Base-by-base conservation (phyloP, 2,113 vertebrate genomes). In the Caracal caracal region DNA sequence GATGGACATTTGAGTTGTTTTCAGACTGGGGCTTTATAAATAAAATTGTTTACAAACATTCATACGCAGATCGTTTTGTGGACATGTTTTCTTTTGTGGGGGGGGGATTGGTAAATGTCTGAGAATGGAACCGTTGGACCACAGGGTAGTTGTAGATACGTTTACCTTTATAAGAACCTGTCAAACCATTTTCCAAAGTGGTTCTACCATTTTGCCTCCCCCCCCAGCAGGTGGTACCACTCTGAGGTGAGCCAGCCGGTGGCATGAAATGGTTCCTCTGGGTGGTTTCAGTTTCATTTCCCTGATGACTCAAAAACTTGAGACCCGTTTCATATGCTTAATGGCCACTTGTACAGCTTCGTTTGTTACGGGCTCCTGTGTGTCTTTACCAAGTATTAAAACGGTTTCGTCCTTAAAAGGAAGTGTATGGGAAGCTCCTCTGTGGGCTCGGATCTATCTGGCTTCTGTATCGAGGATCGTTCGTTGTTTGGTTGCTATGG, bases 391-490 rank as follows among this genome's bases (percentile, higher is more conserved):
- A 30, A 79, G 15, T 51, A 85, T 81, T 56, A 86, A 63, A 76
- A 82, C 11, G 33, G 30, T 43, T 76, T 90, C 68, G 63, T 85
- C 51, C 87, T 91, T 94, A 91, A 88, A 94, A 82, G 71, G 76
- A 90, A 71, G 85, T 2, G 0, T 6, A 20, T 2, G 28, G 12
- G 71, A 84, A 73, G 61, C 37, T 73, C 30, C 93, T 90, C 65
- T 0, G 0, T 17, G 76, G 65, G 33, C 59, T 85, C n/a, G 20
- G 51, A 33, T 66, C 76, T 91, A 33, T 66, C 76, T 91, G 85
- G 68, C 80, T 91, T 84, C 78, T 30, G 30, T 15, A 49, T 24
- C 71, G 51, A 86, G 68, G 20, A 49, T 33, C 37, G n/a, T 86
- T 59, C 17, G 0, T 3, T 71, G 85, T 70, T 28, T 51, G 43